Conservation (phyloP, 2,888 invertebrate genomes). For the Sepiola atlantica region DNA sequence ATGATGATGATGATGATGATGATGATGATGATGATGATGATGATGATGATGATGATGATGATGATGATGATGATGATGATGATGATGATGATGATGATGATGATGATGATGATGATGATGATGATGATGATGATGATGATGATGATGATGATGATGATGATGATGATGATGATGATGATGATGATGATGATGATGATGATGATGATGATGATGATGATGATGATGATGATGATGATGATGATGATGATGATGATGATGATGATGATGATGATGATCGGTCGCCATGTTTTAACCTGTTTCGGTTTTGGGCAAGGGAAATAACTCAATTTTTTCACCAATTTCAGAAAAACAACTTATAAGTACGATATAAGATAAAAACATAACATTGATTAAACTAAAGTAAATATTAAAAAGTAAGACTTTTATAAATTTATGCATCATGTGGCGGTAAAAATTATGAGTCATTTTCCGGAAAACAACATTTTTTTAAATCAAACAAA, state of each 20-base stretch:
- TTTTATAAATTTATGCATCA: no score
- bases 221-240: slow-evolving; percentile 49
- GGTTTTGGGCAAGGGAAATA: no score
- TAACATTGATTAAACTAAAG: no score
- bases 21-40: slow-evolving; percentile 50
- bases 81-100: slow-evolving; percentile 48
- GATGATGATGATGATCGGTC: slow-evolving; percentile 47
- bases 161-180: slow-evolving; percentile 49
- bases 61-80: slow-evolving; percentile 49
- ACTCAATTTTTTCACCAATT: no score
- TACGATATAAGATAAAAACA: no score
- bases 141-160: slow-evolving; percentile 50
- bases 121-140: slow-evolving; percentile 44
- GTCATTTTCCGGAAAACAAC: no score
- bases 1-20: slow-evolving; percentile 49
- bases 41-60: slow-evolving; percentile 49
- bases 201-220: slow-evolving; percentile 50
- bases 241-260: slow-evolving; percentile 49
- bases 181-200: slow-evolving; percentile 49
- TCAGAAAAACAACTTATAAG: no score
- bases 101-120: slow-evolving; percentile 44
- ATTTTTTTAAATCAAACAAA: no score
- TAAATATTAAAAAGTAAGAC: no score
- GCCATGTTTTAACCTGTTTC: no score
- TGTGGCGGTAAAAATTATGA: no score